Evolutionary conservation across 2,888 invertebrate species (phyloP), one percentile per base, ranked within the genome.

Genomic region (Andrena hattorfiana): DNA sequence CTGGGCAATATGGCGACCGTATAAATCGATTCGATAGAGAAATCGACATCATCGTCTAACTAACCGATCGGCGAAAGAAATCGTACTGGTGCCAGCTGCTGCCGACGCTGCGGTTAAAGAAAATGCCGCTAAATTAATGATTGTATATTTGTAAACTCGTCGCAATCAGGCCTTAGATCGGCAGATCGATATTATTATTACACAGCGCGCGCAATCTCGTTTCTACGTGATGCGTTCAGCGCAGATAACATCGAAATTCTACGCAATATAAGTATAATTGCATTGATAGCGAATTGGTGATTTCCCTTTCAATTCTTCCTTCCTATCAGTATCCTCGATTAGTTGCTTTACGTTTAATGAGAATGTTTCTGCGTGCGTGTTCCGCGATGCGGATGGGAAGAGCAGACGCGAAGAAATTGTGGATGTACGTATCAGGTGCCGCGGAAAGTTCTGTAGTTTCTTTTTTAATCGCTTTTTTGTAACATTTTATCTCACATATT

Each of bases 231-330:
- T 68, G 77, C 30, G 62, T 1, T 3, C 20, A n/a, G 8, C 4
- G n/a, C 16, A 30, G 71, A 80, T 80, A 80, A 54, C 42, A 80
- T 79, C 60, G 32, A 67, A 71, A 62, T 54, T 71, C 48, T 28
- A 32, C 30, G 6, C 4, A 42, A n/a, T 7, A 20, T 30, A 60
- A 66, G 35, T 60, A 20, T 66, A 70, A 80, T 78, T 79, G 79
- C 70, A 51, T 56, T 16, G 78, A 78, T 70, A 77, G 30, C 23
- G 32, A 66, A 23, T 49, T 26, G 49, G 8, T 32, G 48, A 66
- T 70, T 66, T 62, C 54, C 42, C 42, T 67, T 35, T 51, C 42
- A 7, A 71, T 51, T 66, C 66, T 42, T 66, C 42, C 66, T 66
- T 8, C 51, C 51, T 51, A 64, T 59, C 79, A n/a, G 20, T 71